These are phyloP conservation scores for Mola mola DNA, from an alignment of 2,113 vertebrate genomes.

Conservation along the genomic window DNA sequence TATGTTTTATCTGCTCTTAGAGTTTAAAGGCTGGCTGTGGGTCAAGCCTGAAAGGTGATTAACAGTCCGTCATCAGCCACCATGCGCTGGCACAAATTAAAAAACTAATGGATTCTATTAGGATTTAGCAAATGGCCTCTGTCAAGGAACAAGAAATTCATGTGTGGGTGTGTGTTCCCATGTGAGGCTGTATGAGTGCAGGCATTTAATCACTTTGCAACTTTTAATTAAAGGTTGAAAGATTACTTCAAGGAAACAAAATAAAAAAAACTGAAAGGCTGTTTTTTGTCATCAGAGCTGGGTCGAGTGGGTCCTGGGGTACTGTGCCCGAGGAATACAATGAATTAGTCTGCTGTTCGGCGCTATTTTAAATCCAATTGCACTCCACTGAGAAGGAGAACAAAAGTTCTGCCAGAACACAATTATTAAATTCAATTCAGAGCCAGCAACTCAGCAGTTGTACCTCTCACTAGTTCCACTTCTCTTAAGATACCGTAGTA, in stretches of 20 bases:
- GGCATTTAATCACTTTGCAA: constrained; percentile 45
- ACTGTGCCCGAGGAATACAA: constrained; percentile 17
- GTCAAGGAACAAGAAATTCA: constrained; percentile 52
- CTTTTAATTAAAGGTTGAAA: constrained; percentile 66
- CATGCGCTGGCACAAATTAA: constrained; percentile 66
- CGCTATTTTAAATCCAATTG: constrained; percentile 62
- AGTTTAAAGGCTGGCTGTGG: constrained; percentile 39
- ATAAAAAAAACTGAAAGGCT: constrained; percentile 46
- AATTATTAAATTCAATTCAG: constrained; percentile 52
- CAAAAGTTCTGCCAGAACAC: too few species aligned
- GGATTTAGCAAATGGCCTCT: constrained; percentile 77
- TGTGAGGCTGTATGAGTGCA: constrained; percentile 29
- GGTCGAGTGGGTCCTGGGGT: constrained; percentile 20
- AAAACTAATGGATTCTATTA: constrained; percentile 79
- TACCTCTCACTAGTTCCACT: too few species aligned
- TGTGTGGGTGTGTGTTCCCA: constrained; percentile 9
- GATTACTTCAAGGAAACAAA: constrained; percentile 50
- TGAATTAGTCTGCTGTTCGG: constrained; percentile 16
- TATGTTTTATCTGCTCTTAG: constrained; percentile 17
- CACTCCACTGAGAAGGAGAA: constrained; percentile 47
- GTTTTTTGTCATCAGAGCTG: constrained; percentile 42
- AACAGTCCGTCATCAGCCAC: constrained; percentile 51
- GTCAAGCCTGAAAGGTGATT: constrained; percentile 55
- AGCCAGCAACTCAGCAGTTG: too few species aligned
- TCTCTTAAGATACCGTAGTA: too few species aligned